These are phyloP conservation scores for Agriopis aurantiaria DNA, from an alignment of 2,888 invertebrate genomes.

Conservation along the genomic window DNA sequence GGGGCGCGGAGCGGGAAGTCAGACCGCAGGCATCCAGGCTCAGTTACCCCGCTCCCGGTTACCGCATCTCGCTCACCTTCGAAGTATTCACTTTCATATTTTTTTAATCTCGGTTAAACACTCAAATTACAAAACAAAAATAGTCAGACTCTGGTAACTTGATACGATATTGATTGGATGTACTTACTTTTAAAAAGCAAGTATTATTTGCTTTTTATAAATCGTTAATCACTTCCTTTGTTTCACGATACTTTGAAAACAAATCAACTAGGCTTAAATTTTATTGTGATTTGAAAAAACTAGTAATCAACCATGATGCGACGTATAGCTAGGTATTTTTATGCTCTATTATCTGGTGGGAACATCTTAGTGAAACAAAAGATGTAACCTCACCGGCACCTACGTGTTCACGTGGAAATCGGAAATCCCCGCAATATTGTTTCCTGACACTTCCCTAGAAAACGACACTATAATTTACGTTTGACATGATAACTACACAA, in stretches of 20 bases:
- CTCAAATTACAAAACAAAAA: slow-evolving; percentile 58
- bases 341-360: slow-evolving; percentile 68
- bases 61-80: slow-evolving; percentile 69
- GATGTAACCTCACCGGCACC: slow-evolving; percentile 57
- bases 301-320: slow-evolving; percentile 39
- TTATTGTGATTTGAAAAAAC: slow-evolving; percentile 18
- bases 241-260: background rate
- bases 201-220: slow-evolving; percentile 4
- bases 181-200: background rate
- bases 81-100: slow-evolving; percentile 71
- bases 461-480: slow-evolving; percentile 48
- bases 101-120: slow-evolving; percentile 51
- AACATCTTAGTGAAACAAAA: slow-evolving; percentile 71
- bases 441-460: slow-evolving; percentile 74
- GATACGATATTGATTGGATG: slow-evolving; percentile 38
- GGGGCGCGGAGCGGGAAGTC: slow-evolving; percentile 39
- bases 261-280: background rate
- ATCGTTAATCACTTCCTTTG: background rate
- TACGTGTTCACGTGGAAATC: slow-evolving; percentile 67
- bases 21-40: slow-evolving; percentile 69
- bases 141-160: slow-evolving; percentile 38
- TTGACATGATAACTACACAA: slow-evolving; percentile 59
- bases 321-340: slow-evolving; percentile 46
- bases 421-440: slow-evolving; percentile 81
- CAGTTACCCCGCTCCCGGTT: slow-evolving; percentile 67